Percentiles rank a stretch among this genome's conserved stretches.
Conservation (phyloP, 1,140 invertebrate genomes). For the Wasmannia auropunctata region DNA sequence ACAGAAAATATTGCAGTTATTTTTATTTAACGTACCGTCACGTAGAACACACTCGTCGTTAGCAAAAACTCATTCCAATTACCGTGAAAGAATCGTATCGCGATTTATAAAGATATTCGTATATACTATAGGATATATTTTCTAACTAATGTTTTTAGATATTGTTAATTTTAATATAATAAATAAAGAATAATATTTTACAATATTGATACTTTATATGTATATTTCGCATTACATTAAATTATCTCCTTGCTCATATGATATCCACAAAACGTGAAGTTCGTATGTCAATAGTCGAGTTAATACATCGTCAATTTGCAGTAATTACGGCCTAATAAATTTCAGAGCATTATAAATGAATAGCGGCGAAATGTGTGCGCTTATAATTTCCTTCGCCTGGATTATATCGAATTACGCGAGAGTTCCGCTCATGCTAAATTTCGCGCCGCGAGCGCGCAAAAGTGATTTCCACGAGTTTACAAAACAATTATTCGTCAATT, state of each 20-base stretch:
- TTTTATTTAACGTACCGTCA: background rate
- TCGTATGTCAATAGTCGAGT: background rate
- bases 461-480: background rate
- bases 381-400: constrained; percentile 11
- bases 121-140: background rate
- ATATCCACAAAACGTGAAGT: background rate
- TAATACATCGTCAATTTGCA: background rate
- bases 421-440: constrained; percentile 8
- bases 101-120: background rate
- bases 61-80: background rate
- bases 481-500: constrained; percentile 45
- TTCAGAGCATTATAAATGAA: constrained; percentile 16
- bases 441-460: background rate
- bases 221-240: background rate
- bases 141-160: background rate
- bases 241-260: background rate
- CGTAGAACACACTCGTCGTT: background rate
- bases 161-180: background rate
- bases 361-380: background rate
- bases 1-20: constrained; percentile 13
- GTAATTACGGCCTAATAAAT: background rate
- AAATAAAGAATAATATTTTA: background rate
- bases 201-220: background rate
- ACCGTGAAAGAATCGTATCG: background rate
- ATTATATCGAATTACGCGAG: constrained; percentile 19